Conservation (phyloP, 2,888 invertebrate genomes). For the Sinhomidia bicolor region DNA sequence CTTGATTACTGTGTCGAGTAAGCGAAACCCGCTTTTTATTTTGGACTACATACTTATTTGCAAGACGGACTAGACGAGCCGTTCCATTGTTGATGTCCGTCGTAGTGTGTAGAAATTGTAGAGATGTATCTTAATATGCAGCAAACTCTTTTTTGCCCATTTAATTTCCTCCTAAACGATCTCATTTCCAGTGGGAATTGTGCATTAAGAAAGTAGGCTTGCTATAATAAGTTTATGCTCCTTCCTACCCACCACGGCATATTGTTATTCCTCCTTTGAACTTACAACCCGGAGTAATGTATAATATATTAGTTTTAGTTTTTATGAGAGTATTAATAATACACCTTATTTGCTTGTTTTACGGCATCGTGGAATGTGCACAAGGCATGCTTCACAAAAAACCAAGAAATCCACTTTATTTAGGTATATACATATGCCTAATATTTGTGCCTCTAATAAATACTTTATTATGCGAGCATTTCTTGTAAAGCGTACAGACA, state of each 20-base stretch:
- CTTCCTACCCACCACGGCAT: too few relatives aligned
- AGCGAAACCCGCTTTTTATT: not conserved
- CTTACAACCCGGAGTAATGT: constrained; percentile 13
- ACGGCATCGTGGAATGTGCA: not conserved
- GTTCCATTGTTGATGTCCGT: constrained; percentile 14
- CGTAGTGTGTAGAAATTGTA: constrained; percentile 35
- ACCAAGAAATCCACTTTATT: not conserved
- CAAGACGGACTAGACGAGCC: not conserved
- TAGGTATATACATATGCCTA: not conserved
- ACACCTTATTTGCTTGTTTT: not conserved
- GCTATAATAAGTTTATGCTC: not conserved
- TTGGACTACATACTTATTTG: not conserved
- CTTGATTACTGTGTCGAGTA: not conserved
- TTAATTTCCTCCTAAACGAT: constrained; percentile 62
- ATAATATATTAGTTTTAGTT: too few relatives aligned
- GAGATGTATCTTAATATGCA: constrained; percentile 41
- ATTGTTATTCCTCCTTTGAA: not conserved
- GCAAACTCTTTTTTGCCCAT: constrained; percentile 37
- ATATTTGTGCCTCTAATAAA: constrained; percentile 15
- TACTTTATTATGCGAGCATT: constrained; percentile 31
- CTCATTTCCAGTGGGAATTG: constrained; percentile 61
- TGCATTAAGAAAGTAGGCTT: constrained; percentile 5
- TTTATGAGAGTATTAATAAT: too few relatives aligned
- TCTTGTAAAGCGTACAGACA: not conserved
- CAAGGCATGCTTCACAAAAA: not conserved